These are phyloP conservation scores for Troilus luridus DNA, from an alignment of 2,888 invertebrate genomes.

Conservation along the genomic window DNA sequence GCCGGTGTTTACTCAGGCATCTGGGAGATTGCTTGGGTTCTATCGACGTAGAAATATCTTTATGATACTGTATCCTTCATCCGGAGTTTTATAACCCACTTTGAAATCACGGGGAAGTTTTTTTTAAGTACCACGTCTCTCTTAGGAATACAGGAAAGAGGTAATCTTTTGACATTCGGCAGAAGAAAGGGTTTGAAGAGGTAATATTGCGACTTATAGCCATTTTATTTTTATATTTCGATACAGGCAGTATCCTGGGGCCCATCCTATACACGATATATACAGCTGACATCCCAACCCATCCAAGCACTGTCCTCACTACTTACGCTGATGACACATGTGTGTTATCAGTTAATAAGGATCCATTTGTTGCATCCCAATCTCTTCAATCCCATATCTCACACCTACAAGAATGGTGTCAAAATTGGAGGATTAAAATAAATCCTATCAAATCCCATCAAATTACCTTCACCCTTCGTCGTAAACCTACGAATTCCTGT, in stretches of 20 bases:
- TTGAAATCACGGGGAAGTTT: not conserved
- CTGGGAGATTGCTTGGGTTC: not conserved
- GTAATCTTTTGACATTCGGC: not conserved
- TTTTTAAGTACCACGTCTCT: not conserved
- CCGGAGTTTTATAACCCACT: not conserved
- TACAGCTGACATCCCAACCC: too few relatives aligned
- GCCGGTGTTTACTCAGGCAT: not conserved
- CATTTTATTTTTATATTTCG: not conserved
- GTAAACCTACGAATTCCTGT: too few relatives aligned
- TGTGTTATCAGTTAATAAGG: too few relatives aligned
- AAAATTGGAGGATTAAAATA: too few relatives aligned
- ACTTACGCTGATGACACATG: too few relatives aligned
- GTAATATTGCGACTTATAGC: not conserved
- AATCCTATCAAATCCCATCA: too few relatives aligned
- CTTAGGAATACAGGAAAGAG: not conserved
- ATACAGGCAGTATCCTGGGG: not conserved
- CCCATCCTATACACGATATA: too few relatives aligned
- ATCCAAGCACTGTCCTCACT: too few relatives aligned
- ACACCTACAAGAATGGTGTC: too few relatives aligned
- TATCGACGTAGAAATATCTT: not conserved
- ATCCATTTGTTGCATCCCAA: too few relatives aligned
- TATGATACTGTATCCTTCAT: not conserved
- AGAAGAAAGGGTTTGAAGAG: not conserved
- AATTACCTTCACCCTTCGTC: too few relatives aligned
- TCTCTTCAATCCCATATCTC: too few relatives aligned